Evolutionary conservation across 2,113 vertebrate species (phyloP).

Genomic region (Hemiprocne comata): DNA sequence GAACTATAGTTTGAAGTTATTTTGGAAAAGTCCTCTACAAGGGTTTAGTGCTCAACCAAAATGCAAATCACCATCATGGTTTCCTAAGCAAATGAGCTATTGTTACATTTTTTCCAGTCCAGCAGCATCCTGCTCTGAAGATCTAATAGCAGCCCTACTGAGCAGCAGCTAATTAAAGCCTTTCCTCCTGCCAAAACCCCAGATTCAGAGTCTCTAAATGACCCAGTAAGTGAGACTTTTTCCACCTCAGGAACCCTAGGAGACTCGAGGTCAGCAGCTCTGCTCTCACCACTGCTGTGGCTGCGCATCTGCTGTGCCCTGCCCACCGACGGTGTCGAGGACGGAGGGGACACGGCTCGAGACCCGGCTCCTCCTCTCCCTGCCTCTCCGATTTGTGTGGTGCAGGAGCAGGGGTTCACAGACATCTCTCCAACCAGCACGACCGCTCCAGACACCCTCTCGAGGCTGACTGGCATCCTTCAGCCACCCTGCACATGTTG

Average conservation of each 20-base stretch:
- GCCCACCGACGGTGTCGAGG: accelerated
- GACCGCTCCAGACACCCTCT: background rate
- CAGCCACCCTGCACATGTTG: accelerated
- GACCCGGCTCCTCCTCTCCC: background rate
- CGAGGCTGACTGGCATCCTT: background rate
- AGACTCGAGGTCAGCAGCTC: background rate
- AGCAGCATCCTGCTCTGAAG: slow-evolving; percentile 50
- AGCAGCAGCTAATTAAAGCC: slow-evolving; percentile 57
- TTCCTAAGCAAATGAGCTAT: slow-evolving; percentile 50
- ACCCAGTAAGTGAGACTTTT: slow-evolving; percentile 25
- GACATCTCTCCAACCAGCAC: background rate
- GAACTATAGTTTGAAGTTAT: background rate
- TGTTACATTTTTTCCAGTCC: slow-evolving; percentile 52
- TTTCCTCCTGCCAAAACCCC: slow-evolving; percentile 35
- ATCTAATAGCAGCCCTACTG: slow-evolving; percentile 48
- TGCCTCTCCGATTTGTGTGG: accelerated
- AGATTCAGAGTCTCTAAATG: slow-evolving; percentile 22
- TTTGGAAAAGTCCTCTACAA: background rate
- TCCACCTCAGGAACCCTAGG: slow-evolving; percentile 14
- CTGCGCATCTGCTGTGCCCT: background rate
- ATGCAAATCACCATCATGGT: slow-evolving; percentile 46
- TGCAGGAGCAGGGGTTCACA: accelerated
- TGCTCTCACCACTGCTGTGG: background rate
- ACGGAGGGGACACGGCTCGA: accelerated
- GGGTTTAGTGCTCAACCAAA: background rate